Evolutionary conservation across 2,888 invertebrate species (phyloP).

Genomic region (Pseudococcus jackbeardsleyi): DNA sequence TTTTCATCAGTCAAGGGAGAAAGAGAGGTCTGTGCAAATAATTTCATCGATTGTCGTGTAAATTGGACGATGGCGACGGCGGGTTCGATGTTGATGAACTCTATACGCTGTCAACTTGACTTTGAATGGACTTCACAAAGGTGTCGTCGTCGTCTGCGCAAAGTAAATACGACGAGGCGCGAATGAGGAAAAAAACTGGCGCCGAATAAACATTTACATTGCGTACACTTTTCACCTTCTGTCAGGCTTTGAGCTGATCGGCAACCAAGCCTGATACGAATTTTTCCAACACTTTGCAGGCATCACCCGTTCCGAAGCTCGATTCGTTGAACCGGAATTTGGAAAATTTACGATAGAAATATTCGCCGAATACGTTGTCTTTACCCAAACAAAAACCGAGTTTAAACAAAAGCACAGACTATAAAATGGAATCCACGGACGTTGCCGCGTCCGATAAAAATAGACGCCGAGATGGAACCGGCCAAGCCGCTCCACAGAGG

Average conservation of each 20-base stretch:
- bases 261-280: too few relatives aligned
- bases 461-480: neutral
- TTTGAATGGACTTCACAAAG: neutral
- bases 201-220: constrained; percentile 29
- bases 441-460: neutral
- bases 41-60: neutral
- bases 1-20: too few relatives aligned
- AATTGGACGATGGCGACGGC: neutral
- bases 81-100: constrained; percentile 24
- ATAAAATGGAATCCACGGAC: constrained; percentile 31
- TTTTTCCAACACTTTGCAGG: neutral
- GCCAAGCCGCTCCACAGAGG: neutral
- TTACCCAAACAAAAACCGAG: constrained; percentile 26
- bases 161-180: neutral
- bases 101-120: constrained; percentile 16
- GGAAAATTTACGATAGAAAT: constrained; percentile 52
- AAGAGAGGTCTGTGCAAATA: neutral
- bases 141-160: neutral
- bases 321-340: constrained; percentile 50
- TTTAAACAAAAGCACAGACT: constrained; percentile 26
- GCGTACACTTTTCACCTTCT: neutral
- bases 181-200: neutral
- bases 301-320: neutral
- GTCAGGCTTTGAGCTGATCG: neutral
- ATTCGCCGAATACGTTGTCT: constrained; percentile 20